These are phyloP conservation scores for Chironomus tepperi DNA, from an alignment of 1,140 invertebrate species.

Conservation along the genomic window DNA sequence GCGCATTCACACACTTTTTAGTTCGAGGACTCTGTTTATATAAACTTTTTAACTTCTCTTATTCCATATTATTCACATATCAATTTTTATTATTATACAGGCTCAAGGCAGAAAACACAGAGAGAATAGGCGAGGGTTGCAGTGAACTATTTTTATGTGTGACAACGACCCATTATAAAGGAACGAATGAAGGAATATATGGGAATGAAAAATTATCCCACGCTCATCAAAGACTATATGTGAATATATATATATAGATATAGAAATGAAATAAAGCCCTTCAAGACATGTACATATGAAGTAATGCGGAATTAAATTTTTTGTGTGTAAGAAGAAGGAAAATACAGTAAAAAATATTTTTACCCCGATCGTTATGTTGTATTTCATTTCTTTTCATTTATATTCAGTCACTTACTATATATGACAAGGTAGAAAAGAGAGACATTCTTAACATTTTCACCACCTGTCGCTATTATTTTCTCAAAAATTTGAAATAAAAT, in stretches of 20 bases:
- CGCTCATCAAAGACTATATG: slow-evolving; percentile 11
- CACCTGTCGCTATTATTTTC: not conserved
- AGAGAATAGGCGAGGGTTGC: not conserved
- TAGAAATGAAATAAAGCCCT: not conserved
- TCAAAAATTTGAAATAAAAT: no score
- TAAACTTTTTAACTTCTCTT: not conserved
- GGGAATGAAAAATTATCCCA: slow-evolving; percentile 6
- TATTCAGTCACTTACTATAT: not conserved
- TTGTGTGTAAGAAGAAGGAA: not conserved
- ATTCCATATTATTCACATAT: not conserved
- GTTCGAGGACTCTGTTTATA: not conserved
- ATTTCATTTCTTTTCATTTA: not conserved
- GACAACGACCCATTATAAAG: slow-evolving; percentile 6
- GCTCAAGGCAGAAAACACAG: not conserved
- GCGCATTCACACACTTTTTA: slow-evolving; percentile 5
- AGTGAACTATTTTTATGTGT: not conserved
- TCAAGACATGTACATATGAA: not conserved
- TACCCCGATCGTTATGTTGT: not conserved
- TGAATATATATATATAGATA: not conserved
- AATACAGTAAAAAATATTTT: not conserved
- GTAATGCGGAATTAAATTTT: not conserved
- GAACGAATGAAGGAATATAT: not conserved
- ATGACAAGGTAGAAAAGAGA: not conserved
- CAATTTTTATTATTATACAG: not conserved
- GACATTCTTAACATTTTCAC: not conserved